Percentiles rank a stretch among this genome's conserved stretches.
phyloP scores from a whole-genome alignment of 1,140 invertebrate genomes.

The Popillia japonica region DNA sequence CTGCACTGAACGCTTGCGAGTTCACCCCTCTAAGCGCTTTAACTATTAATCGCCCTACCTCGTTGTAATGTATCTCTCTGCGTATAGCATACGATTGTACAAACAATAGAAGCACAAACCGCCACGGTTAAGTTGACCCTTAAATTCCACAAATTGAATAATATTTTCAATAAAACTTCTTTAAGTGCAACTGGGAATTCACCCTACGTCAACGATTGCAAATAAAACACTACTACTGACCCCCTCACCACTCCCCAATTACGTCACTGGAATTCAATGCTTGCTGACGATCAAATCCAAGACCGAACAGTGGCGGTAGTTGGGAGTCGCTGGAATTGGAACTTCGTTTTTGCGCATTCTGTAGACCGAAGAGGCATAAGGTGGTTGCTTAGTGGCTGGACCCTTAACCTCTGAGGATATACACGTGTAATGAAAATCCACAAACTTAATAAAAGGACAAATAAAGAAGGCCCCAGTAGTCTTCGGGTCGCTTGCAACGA shows the following conservation, averaged over 20 bases:
- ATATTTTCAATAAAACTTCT: constrained; percentile 31
- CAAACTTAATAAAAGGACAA: constrained; percentile 26
- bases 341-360: neutral
- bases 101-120: neutral
- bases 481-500: neutral
- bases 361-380: neutral
- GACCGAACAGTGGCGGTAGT: neutral
- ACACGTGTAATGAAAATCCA: constrained; percentile 32
- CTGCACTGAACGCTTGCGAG: too few species aligned
- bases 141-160: constrained; percentile 14
- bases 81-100: neutral
- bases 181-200: constrained; percentile 20
- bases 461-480: constrained; percentile 10
- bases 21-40: neutral
- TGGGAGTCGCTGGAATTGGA: neutral
- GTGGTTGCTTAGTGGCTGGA: neutral
- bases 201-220: neutral
- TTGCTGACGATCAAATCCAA: too few species aligned
- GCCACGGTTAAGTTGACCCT: neutral
- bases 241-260: neutral
- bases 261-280: neutral
- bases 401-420: constrained; percentile 14
- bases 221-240: neutral
- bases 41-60: neutral
- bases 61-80: neutral